Percentiles rank a stretch among this genome's conserved stretches.
Conservation (phyloP, 2,888 invertebrate genomes). For the Steromphala cineraria region DNA sequence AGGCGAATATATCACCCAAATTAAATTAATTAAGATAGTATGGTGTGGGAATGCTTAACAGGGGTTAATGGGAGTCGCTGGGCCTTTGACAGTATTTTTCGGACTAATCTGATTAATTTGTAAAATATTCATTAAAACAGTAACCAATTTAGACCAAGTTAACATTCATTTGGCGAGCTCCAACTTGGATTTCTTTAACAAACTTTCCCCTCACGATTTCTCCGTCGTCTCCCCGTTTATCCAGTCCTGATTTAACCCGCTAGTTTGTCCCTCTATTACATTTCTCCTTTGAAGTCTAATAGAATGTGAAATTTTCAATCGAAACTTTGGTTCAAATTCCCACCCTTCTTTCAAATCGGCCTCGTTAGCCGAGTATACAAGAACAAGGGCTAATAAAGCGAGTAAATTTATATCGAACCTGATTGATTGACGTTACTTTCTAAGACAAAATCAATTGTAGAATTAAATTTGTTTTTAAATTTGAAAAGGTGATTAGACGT, state of each 20-base stretch:
- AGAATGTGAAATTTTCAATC: not conserved
- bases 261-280: too few species aligned
- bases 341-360: not conserved
- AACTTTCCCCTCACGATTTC: not conserved
- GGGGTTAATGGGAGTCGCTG: constrained; percentile 41
- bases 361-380: not conserved
- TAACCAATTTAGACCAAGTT: constrained; percentile 51
- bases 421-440: too few species aligned
- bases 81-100: constrained; percentile 27
- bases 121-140: constrained; percentile 61
- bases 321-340: not conserved
- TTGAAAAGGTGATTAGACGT: too few species aligned
- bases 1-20: constrained; percentile 47
- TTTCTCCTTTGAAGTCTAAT: not conserved
- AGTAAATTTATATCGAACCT: too few species aligned
- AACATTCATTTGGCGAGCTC: constrained; percentile 21
- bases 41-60: constrained; percentile 35
- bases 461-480: too few species aligned
- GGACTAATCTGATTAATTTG: constrained; percentile 62
- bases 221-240: too few species aligned
- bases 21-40: constrained; percentile 50
- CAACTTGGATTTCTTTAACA: not conserved
- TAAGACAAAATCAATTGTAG: too few species aligned
- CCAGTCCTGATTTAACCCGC: too few species aligned
- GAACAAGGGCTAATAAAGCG: too few species aligned